These are phyloP conservation scores for Halocynthia roretzi DNA, from an alignment of 23 tunicate species.

Conservation along the genomic window DNA sequence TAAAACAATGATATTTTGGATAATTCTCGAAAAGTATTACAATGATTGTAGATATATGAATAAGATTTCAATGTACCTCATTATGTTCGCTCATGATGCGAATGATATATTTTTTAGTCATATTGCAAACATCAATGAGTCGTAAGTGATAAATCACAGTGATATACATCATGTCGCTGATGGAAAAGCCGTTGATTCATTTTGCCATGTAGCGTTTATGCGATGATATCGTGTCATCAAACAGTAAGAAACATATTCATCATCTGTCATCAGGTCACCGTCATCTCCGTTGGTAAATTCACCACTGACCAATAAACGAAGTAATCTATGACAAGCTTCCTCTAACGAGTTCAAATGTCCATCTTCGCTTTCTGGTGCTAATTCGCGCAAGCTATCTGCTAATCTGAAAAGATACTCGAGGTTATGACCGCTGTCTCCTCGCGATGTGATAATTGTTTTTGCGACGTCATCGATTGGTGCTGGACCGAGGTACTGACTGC, in stretches of 20 bases:
- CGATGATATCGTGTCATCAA: conserved; percentile 8
- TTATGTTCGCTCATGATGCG: too few species aligned
- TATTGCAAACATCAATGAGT: too few species aligned
- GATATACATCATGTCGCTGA: too few species aligned
- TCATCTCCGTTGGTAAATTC: background rate
- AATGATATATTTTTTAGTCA: too few species aligned
- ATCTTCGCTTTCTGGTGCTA: conserved; percentile 36
- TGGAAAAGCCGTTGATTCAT: too few species aligned
- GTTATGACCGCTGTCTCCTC: conserved; percentile 58
- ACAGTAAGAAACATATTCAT: conserved; percentile 22
- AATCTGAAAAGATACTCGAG: conserved; percentile 50
- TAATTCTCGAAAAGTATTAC: too few species aligned
- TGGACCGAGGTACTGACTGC: conserved; percentile 35
- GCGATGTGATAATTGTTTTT: conserved; percentile 34
- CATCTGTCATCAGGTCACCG: conserved; percentile 9
- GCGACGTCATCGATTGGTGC: conserved; percentile 28
- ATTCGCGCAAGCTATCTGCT: conserved; percentile 31
- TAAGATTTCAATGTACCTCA: too few species aligned
- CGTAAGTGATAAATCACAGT: too few species aligned
- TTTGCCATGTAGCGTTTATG: too few species aligned
- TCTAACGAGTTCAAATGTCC: conserved; percentile 26
- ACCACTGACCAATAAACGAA: background rate
- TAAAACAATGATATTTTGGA: too few species aligned
- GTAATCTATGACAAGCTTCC: conserved; percentile 35
- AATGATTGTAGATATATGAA: too few species aligned